phyloP scores from a whole-genome alignment of 2,797 vertebrate species.

The Lithobates sylvaticus region DNA sequence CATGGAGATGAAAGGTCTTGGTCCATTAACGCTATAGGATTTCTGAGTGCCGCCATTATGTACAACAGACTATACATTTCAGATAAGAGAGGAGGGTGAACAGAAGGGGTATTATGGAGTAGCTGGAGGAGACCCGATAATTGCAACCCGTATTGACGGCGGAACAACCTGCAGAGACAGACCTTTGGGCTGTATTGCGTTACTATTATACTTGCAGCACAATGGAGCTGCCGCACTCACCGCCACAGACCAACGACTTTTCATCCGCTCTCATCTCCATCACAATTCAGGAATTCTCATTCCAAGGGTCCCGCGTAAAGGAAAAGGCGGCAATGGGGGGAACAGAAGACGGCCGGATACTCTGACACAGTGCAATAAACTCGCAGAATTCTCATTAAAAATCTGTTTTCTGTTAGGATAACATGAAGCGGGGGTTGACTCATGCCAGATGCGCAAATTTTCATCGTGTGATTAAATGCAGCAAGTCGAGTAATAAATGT shows the following conservation, averaged over 20 bases:
- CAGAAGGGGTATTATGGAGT: slow-evolving; percentile 9
- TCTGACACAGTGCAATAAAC: slow-evolving; percentile 34
- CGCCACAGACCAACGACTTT: not conserved
- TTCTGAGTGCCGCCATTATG: not conserved
- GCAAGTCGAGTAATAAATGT: not conserved
- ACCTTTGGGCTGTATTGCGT: not conserved
- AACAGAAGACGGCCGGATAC: slow-evolving; percentile 9
- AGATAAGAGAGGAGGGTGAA: not conserved
- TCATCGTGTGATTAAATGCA: not conserved
- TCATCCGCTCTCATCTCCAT: not conserved
- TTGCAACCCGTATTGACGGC: not conserved
- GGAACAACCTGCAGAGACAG: not conserved
- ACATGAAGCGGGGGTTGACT: not conserved
- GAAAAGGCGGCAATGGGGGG: slow-evolving; percentile 6
- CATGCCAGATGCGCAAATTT: not conserved
- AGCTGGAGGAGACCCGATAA: slow-evolving; percentile 3
- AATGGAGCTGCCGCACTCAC: slow-evolving; percentile 1
- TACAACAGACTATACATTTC: slow-evolving; percentile 32
- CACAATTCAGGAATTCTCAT: slow-evolving; percentile 14
- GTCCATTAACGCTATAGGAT: not conserved
- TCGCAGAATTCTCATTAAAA: slow-evolving; percentile 21
- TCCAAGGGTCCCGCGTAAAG: not conserved
- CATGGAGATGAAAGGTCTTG: not conserved
- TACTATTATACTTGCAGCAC: slow-evolving; percentile 14
- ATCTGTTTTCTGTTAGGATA: slow-evolving; percentile 22